Base-by-base conservation (phyloP, 2,113 vertebrate genomes). In the Varanus salvator region DNA sequence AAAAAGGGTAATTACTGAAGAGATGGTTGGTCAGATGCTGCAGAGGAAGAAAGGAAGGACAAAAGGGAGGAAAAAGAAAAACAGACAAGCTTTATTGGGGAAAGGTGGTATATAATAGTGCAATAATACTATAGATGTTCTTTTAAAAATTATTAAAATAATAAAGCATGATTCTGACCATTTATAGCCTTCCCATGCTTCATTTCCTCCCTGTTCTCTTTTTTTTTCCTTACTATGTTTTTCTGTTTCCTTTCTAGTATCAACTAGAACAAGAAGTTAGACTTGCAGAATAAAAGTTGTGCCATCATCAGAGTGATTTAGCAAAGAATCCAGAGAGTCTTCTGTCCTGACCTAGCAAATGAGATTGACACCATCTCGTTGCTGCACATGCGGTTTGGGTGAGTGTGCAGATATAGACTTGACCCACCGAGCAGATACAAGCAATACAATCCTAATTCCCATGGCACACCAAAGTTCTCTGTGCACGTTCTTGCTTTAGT, bases 11-110 rank as follows among this genome's bases (percentile, higher is more conserved):
- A 44, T 76, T 93, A 87, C 50, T 50, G 77, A 54, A 75, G 0
- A 87, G 78, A 52, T 44, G 1, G 27, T 88, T 29, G 1, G 23
- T 90, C 50, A 89, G 80, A 93, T 89, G 82, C 14, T 48, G 25
- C 19, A 25, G 1, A 48, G 66, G 4, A 57, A 2, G 3, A 19
- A 76, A 8, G 11, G 38, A 44, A 44, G 38, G 38, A 44, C 38
- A 44, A 44, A 44, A 44, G 38, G 38, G 38, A 44, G 38, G 75
- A 66, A 7, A 34, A 21, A 23, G n/a, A 14, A 29, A 7, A 27
- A 57, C 34, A 23, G 52, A 50, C 21, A 23, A 31, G 17, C 27
- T 54, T 54, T 80, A 7, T 52, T 48, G 44, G 12, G 27, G 27
- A 52, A 80, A 80, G 48, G 50, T 52, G 77, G 27, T 60, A 60